These are phyloP conservation scores for Menidia menidia DNA, from an alignment of 2,797 vertebrate genomes.

Conservation along the genomic window DNA sequence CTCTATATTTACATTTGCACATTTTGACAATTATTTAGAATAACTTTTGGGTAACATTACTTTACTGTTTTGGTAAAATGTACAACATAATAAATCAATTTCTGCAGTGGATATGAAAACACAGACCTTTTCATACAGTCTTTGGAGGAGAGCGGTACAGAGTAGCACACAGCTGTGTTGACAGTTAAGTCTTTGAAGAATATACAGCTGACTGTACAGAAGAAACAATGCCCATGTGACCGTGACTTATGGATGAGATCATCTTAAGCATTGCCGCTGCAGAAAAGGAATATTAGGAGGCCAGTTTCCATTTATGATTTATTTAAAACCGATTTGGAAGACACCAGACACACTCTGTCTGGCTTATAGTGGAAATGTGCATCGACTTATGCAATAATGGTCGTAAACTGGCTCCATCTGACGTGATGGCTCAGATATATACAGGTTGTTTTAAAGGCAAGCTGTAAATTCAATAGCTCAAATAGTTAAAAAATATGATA, in stretches of 20 bases:
- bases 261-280: conserved; percentile 14
- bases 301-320: neutral
- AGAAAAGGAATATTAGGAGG: conserved; percentile 1
- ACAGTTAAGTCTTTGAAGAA: conserved; percentile 9
- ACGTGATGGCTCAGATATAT: neutral
- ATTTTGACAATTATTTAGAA: conserved; percentile 1
- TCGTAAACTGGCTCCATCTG: neutral
- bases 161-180: conserved; percentile 38
- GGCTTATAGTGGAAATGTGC: neutral
- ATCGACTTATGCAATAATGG: neutral
- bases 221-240: conserved; percentile 16
- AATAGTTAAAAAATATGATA: neutral
- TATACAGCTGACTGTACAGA: conserved; percentile 13
- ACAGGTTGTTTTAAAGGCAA: neutral
- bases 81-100: neutral
- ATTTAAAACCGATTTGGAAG: neutral
- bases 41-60: conserved; percentile 2
- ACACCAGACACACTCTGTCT: neutral
- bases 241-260: conserved; percentile 17
- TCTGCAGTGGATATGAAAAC: conserved; percentile 10
- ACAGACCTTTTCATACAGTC: conserved; percentile 1
- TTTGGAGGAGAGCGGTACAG: conserved; percentile 4
- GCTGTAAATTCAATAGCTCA: neutral
- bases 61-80: conserved; percentile 5
- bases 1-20: neutral